Evolutionary conservation across 2,113 vertebrate genomes (phyloP), one percentile per base, ranked within the genome.

Genomic region (Neogobius melanostomus): DNA sequence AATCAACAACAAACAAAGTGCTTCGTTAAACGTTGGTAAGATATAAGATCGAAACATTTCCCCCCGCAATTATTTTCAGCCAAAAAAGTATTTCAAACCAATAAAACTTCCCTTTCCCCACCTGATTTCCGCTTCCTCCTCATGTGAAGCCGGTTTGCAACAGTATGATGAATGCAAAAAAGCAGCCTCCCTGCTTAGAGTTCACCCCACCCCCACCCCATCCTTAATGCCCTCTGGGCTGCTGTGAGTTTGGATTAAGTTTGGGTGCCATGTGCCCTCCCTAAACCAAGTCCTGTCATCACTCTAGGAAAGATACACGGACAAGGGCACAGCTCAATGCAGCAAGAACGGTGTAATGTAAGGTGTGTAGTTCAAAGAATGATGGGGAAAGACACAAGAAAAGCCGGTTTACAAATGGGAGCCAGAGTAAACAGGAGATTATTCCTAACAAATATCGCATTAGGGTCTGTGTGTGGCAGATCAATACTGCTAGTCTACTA

Each of bases 201-300:
- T 69, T 63, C 71, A 77, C 81, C 88, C 88, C 85, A 86, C 86
- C 88, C 87, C 87, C 87, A 87, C 81, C 81, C 28, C 81, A 80
- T 78, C 72, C 83, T 75, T 82, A 86, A 82, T 85, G 85, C 87
- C 81, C 85, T 89, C 81, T 84, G 82, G 86, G 84, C 82, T 87
- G 85, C 87, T 87, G 86, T 87, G 87, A 87, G 84, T 90, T 87
- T 88, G 87, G 88, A 91, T 90, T 91, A 90, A 89, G 89, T 89
- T 90, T 89, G 86, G 87, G 81, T 86, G 88, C 82, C 65, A 47
- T 72, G 75, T 85, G 76, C 76, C 84, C 81, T 84, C 86, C 83
- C 81, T 71, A 61, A 61, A 44, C 67, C 14, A 11, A 75, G 68
- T 60, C 59, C 48, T 11, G 56, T 62, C 77, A 79, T 52, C 12